These are phyloP conservation scores for Macrosoma leucophasiata DNA, from an alignment of 2,888 invertebrate species.

Conservation along the genomic window DNA sequence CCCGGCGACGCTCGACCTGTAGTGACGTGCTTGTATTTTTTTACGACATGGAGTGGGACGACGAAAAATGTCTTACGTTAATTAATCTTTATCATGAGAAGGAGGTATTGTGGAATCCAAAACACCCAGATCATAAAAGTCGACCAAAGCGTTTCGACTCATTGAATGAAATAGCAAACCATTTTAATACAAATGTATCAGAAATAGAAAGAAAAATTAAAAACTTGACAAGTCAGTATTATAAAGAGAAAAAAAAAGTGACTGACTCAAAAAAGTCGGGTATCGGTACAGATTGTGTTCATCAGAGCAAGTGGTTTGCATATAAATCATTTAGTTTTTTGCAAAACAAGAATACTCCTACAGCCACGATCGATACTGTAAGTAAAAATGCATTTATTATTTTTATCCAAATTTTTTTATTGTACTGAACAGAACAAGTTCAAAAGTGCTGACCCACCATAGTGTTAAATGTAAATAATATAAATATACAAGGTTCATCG, in stretches of 20 bases:
- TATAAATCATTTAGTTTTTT: constrained; percentile 17
- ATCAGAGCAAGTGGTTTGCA: no score
- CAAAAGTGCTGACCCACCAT: no score
- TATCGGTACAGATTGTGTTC: no score
- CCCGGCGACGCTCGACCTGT: constrained; percentile 20
- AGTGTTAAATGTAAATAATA: no score
- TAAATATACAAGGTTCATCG: no score
- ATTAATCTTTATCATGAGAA: constrained; percentile 20
- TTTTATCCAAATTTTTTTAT: no score
- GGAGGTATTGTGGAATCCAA: constrained; percentile 21
- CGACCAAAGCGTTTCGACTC: constrained; percentile 17
- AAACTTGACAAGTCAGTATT: constrained; percentile 20
- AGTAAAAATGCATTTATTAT: no score
- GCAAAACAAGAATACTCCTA: constrained; percentile 17
- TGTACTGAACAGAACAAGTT: no score
- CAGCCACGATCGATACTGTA: constrained; percentile 11
- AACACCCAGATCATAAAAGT: constrained; percentile 18
- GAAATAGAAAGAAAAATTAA: constrained; percentile 20
- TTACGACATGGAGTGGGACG: constrained; percentile 15
- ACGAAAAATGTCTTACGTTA: constrained; percentile 16
- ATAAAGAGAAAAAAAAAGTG: no score
- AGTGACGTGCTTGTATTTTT: constrained; percentile 18
- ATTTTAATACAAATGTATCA: constrained; percentile 14
- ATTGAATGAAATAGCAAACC: constrained; percentile 10
- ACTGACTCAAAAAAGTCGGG: no score